Base-by-base conservation (phyloP, 2,113 vertebrate species). In the Gila orcuttii region DNA sequence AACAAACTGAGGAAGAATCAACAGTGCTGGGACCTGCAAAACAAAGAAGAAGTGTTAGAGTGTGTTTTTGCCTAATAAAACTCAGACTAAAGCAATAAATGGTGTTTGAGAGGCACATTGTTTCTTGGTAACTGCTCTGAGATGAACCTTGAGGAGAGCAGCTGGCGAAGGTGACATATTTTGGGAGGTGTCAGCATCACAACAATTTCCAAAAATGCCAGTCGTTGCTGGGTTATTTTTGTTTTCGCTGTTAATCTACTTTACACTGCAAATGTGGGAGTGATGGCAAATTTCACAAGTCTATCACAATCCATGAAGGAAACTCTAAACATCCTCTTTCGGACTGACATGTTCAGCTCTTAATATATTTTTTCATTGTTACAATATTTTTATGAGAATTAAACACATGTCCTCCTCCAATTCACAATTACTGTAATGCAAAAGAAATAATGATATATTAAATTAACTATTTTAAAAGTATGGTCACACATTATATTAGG, bases 81-180 rank as follows among this genome's bases (percentile, higher is more conserved):
- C 83, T 88, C 47, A 85, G 45, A n/a, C 33, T 76, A 68, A 83
- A 17, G 36, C 55, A 76, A 33, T 36, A 52, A 57, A 82, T 89
- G 71, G 84, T 39, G 31, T 87, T 52, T 81, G 52, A 89, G 69
- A 88, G 31, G 82, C 21, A 86, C 47, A 42, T 87, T 82, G 89
- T 88, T 89, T 83, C 85, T 88, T 86, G 76, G 82, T 86, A 88
- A 89, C 76, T 71, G 17, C 69, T 87, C 59, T 75, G 85, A 89
- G 62, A 85, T 47, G 83, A 87, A 85, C 85, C 83, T 25, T 77
- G 52, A 42, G 55, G 71, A 73, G 42, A 47, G 79, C 85, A 75
- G 77, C 85, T 81, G 90, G 75, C 42, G 75, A 73, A 45, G 57
- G 73, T 45, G 71, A 75, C 55, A 78, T 80, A 83, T 87, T 82